Evolutionary conservation across 2,888 invertebrate species (phyloP).

Genomic region (Cacoxenus indagator): DNA sequence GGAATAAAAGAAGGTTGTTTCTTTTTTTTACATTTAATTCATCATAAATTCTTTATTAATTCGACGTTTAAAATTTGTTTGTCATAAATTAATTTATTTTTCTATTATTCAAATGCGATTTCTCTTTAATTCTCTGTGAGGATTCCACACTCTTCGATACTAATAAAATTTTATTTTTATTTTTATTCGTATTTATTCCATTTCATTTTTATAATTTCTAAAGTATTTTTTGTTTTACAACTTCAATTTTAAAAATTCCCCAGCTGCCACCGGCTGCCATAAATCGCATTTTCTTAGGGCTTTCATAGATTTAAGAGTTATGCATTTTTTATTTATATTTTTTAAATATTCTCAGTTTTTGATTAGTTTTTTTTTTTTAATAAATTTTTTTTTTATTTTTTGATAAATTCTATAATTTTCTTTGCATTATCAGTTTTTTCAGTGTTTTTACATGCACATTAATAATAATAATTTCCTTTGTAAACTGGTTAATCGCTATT

Average conservation of each 20-base stretch:
- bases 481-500: constrained; percentile 28
- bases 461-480: constrained; percentile 26
- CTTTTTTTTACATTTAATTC: constrained; percentile 60
- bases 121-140: constrained; percentile 36
- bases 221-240: too few species aligned
- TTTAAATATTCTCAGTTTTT: constrained; percentile 46
- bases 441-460: constrained; percentile 26
- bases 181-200: constrained; percentile 20
- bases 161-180: constrained; percentile 17
- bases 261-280: constrained; percentile 29
- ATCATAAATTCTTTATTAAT: constrained; percentile 67
- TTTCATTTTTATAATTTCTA: not conserved
- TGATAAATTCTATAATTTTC: constrained; percentile 59
- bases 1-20: constrained; percentile 6
- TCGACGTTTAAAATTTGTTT: constrained; percentile 63
- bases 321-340: constrained; percentile 25
- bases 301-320: constrained; percentile 11
- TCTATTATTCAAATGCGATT: constrained; percentile 55
- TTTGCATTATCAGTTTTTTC: constrained; percentile 45
- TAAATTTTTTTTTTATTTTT: constrained; percentile 47
- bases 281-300: constrained; percentile 19
- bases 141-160: not conserved
- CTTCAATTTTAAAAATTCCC: constrained; percentile 21
- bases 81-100: constrained; percentile 52
- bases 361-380: constrained; percentile 49